A percentile compares a stretch with the other conserved stretches of the same genome.
phyloP scores from a whole-genome alignment of 2,888 invertebrate genomes.

The Cheilosia vernalis region DNA sequence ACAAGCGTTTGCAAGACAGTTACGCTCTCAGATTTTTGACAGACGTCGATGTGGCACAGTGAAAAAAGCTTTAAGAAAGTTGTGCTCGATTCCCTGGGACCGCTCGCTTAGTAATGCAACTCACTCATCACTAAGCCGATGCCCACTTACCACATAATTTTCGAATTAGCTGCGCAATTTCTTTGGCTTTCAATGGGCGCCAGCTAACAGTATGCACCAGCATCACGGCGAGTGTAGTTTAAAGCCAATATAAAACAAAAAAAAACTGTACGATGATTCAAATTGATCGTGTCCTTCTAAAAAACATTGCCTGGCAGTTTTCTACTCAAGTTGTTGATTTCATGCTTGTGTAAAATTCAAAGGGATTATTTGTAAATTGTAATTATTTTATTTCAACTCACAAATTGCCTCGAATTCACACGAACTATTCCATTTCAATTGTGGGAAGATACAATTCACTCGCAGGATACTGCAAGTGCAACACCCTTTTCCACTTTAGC shows the following conservation, averaged over 20 bases:
- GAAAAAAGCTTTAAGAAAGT: too few species aligned
- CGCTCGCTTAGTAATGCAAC: too few species aligned
- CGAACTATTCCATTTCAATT: constrained; percentile 3
- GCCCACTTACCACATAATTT: too few species aligned
- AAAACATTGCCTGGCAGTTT: too few species aligned
- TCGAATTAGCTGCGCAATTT: background rate
- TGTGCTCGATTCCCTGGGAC: too few species aligned
- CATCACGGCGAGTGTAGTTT: background rate
- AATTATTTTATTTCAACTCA: constrained; percentile 16
- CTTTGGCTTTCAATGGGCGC: background rate
- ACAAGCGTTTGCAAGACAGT: too few species aligned
- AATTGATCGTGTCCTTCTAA: too few species aligned
- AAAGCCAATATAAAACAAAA: too few species aligned
- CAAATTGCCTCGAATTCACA: constrained; percentile 13
- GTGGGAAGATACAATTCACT: constrained; percentile 8
- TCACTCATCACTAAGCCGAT: too few species aligned
- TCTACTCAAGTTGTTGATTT: background rate
- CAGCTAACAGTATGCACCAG: background rate
- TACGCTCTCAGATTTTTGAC: too few species aligned
- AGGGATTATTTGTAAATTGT: constrained; percentile 6
- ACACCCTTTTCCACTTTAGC: constrained; percentile 40
- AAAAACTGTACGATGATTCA: too few species aligned
- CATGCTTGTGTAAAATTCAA: background rate
- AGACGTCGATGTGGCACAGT: too few species aligned
- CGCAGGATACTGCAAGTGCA: background rate